These are phyloP conservation scores for Siniperca knerii DNA, from an alignment of 2,113 vertebrate species.

Conservation along the genomic window DNA sequence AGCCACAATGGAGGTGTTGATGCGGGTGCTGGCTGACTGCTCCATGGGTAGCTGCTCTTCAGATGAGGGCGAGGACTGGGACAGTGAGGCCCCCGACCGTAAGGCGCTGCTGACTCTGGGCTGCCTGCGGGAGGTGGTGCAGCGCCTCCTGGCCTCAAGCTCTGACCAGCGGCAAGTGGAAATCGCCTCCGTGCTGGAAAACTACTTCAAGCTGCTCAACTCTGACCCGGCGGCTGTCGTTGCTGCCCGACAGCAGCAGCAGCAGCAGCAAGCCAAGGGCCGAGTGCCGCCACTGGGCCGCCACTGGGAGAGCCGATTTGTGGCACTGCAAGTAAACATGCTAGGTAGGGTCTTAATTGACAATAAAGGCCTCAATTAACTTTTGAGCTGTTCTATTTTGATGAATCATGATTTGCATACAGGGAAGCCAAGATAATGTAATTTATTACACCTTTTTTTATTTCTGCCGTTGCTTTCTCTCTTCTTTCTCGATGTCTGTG, in stretches of 20 bases:
- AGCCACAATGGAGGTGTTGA: conserved; percentile 97
- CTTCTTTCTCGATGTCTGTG: no score
- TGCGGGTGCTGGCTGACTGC: conserved; percentile 93
- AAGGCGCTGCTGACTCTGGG: conserved; percentile 93
- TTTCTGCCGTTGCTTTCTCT: neutral
- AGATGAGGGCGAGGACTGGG: conserved; percentile 88
- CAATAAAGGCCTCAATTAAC: neutral
- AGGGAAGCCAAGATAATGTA: neutral
- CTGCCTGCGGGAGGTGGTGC: conserved; percentile 96
- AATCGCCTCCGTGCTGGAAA: conserved; percentile 93
- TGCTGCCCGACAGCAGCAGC: conserved; percentile 58
- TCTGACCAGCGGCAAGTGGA: conserved; percentile 98
- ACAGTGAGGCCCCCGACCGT: conserved; percentile 89
- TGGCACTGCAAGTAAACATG: conserved; percentile 96
- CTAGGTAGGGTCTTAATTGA: conserved; percentile 83
- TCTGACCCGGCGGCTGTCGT: conserved; percentile 91
- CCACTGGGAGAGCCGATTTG: conserved; percentile 93
- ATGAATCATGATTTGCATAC: neutral
- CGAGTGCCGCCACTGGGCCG: conserved; percentile 71
- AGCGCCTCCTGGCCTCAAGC: conserved; percentile 93
- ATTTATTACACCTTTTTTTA: neutral
- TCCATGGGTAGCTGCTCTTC: conserved; percentile 73
- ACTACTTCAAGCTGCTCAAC: conserved; percentile 98
- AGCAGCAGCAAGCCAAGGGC: conserved; percentile 75
- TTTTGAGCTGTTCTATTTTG: neutral